Conservation (phyloP, 2,888 invertebrate genomes). For the Odiellus spinosus region DNA sequence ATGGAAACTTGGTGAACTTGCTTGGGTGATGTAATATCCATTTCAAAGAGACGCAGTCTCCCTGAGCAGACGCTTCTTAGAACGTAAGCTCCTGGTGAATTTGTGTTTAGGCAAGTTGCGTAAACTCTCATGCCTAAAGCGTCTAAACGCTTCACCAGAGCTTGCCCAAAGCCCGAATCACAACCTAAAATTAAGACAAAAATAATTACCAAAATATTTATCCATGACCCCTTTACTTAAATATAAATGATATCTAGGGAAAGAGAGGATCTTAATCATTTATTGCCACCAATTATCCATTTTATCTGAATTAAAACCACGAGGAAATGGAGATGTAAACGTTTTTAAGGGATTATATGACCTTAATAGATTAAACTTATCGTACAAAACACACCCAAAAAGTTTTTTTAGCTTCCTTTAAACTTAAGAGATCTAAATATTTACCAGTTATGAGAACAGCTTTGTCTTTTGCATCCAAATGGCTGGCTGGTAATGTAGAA, state of each 20-base stretch:
- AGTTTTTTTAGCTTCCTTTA: too few species aligned
- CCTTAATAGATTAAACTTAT: too few species aligned
- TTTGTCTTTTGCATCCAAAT: constrained; percentile 1
- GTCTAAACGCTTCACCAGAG: not conserved
- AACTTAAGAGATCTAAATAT: not conserved
- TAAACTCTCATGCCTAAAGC: not conserved
- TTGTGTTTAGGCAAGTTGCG: not conserved
- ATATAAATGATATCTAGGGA: too few species aligned
- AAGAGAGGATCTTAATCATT: too few species aligned
- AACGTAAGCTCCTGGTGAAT: not conserved
- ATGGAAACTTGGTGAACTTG: not conserved
- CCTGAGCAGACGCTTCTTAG: not conserved
- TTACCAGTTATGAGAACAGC: constrained; percentile 1
- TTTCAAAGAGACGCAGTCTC: not conserved
- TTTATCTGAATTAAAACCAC: too few species aligned
- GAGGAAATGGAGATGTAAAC: too few species aligned
- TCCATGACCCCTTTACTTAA: too few species aligned
- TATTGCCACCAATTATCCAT: too few species aligned
- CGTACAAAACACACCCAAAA: too few species aligned
- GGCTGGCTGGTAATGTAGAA: constrained; percentile 1
- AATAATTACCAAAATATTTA: not conserved
- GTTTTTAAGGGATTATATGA: too few species aligned
- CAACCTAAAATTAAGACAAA: not conserved
- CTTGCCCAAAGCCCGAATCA: not conserved
- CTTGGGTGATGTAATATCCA: not conserved